Base-by-base conservation (phyloP, 2,888 invertebrate species). In the Mycogona germanica region DNA sequence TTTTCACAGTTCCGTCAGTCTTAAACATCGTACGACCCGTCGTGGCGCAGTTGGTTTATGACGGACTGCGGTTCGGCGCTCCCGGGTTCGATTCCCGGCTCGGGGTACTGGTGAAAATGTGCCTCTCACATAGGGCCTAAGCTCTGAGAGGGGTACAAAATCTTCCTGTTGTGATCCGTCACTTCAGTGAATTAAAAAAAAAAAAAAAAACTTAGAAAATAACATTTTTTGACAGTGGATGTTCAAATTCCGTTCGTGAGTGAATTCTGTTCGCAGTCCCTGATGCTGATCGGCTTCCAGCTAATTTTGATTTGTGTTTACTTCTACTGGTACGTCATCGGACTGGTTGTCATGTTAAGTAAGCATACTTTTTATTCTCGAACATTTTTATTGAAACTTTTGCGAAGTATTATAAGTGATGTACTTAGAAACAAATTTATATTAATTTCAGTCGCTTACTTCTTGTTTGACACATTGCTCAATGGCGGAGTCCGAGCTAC, bases 251-350 rank as follows among this genome's bases (percentile, higher is more conserved):
- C 76, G 2, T 70, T 73, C 62, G 69, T 72, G 32, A 64, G 71
- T 42, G 76, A 76, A 62, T 70, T 73, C 54, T 71, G 75, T 53
- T 60, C 74, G 12, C 74, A 73, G 64, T 72, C 73, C 48, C 60
- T 72, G 35, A 63, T 75, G 57, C 66, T 71, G 82, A 88, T 92
- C 42, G 68, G 88, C 64, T 87, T 87, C 52, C 91, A 87, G 25
- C 70, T 91, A 62, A 79, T 84, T 68, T 86, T 92, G 59, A 89
- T 93, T 72, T 84, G 85, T 21, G 26, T 29, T 25, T 45, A 45
- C 26, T 25, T 52, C 17, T 87, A 87, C 3, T 51, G 51, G 51
- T 55, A 55, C 26, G 30, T 51, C 19, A 57, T 57, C 32, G 51
- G 45, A 5, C 35, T 57, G 12, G 51, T 42, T 12, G 40, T 57